These are phyloP conservation scores for Noturus placidus DNA, from an alignment of 2,113 vertebrate species.

Conservation along the genomic window DNA sequence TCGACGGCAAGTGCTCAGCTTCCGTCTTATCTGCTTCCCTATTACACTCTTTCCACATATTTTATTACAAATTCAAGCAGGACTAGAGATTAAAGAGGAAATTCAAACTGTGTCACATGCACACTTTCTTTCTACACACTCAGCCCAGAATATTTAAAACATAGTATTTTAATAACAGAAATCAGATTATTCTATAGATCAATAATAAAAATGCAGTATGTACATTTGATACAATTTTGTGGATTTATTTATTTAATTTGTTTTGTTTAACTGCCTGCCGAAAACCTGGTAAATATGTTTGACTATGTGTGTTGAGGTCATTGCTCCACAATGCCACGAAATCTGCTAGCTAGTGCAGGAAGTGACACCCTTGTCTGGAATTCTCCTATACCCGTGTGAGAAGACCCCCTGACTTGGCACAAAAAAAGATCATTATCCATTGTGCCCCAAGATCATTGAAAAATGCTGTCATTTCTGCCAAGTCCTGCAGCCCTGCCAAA, in stretches of 20 bases:
- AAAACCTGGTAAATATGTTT: neutral
- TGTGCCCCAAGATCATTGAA: conserved; percentile 21
- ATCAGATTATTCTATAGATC: neutral
- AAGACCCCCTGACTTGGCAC: conserved; percentile 29
- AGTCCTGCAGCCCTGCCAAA: conserved; percentile 27
- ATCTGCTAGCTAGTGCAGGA: conserved; percentile 7
- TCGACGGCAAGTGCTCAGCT: neutral
- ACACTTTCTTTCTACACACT: conserved; percentile 10
- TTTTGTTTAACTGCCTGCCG: neutral
- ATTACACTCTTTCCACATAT: conserved; percentile 2
- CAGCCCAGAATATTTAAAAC: neutral
- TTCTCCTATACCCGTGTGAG: neutral
- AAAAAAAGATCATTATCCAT: conserved; percentile 42
- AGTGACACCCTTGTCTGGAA: conserved; percentile 14
- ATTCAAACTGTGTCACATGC: neutral
- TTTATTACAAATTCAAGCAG: conserved; percentile 37
- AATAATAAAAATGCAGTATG: neutral
- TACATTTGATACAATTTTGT: neutral
- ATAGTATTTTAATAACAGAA: neutral
- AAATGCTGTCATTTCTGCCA: conserved; percentile 14
- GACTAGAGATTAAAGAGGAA: conserved; percentile 22
- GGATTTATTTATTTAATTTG: neutral
- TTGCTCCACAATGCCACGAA: neutral
- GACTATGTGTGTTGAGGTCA: neutral
- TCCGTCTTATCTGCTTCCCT: conserved; percentile 25